A percentile compares a stretch with the other conserved stretches of the same genome.
phyloP scores from a whole-genome alignment of 2,113 vertebrate genomes.

The Alethe castanea region DNA sequence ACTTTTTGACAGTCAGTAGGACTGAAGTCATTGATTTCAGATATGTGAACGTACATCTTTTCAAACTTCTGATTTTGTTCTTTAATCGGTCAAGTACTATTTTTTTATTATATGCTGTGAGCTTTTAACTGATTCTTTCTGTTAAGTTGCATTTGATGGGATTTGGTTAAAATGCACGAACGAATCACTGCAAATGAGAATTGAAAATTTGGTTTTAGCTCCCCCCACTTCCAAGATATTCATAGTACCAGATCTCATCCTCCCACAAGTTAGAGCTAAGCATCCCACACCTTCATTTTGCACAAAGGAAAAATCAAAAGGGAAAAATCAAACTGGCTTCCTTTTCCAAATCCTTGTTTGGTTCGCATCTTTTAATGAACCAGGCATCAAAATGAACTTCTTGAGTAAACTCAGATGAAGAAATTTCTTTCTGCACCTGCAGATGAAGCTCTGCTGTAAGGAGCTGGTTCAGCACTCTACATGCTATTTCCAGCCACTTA shows the following conservation, averaged over 20 bases:
- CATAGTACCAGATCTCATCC: not conserved
- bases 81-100: not conserved
- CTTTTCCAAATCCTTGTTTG: not conserved
- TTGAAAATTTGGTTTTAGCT: not conserved
- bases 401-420: conserved; percentile 21
- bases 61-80: not conserved
- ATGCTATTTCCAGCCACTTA: conserved; percentile 2
- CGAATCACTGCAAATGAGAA: not conserved
- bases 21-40: not conserved
- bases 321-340: not conserved
- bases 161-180: not conserved
- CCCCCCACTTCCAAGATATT: not conserved
- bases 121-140: not conserved
- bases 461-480: conserved; percentile 19
- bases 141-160: not conserved
- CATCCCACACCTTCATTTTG: not conserved
- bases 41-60: not conserved
- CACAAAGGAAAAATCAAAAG: not conserved
- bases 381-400: conserved; percentile 3
- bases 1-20: not conserved
- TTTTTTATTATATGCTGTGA: not conserved
- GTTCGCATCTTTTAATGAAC: not conserved
- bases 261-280: not conserved
- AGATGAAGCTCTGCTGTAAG: not conserved
- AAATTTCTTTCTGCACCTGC: conserved; percentile 41